phyloP scores from a whole-genome alignment of 2,888 invertebrate species.

The Drosophila neonasuta region DNA sequence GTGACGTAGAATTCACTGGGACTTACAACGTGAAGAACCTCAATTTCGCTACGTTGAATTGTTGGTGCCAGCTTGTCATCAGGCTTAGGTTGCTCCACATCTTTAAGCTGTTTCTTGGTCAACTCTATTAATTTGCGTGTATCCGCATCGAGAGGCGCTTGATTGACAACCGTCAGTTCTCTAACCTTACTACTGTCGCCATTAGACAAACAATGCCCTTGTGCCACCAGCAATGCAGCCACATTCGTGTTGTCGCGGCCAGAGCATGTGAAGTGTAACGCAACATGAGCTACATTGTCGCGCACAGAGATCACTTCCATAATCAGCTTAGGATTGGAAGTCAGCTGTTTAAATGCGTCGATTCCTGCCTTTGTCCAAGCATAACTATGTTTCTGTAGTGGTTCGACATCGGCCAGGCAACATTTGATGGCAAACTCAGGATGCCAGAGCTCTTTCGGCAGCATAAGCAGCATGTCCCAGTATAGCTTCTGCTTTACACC shows the following conservation, averaged over 20 bases:
- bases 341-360: constrained; percentile 79
- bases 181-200: constrained; percentile 73
- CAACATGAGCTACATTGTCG: constrained; percentile 77
- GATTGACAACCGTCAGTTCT: background rate
- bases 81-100: background rate
- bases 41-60: constrained; percentile 70
- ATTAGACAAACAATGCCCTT: constrained; percentile 83
- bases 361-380: constrained; percentile 81
- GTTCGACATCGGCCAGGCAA: constrained; percentile 82
- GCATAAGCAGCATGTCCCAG: constrained; percentile 83
- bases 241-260: constrained; percentile 82
- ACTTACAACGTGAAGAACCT: constrained; percentile 83
- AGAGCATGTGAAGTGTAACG: constrained; percentile 78
- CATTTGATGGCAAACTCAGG: constrained; percentile 77
- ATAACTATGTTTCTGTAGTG: constrained; percentile 76
- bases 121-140: constrained; percentile 35
- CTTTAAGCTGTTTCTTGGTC: background rate
- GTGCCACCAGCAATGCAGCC: constrained; percentile 83
- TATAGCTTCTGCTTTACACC: constrained; percentile 84
- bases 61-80: background rate
- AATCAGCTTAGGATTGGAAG: constrained; percentile 79
- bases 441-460: constrained; percentile 79
- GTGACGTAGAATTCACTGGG: constrained; percentile 86
- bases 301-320: constrained; percentile 78
- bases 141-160: constrained; percentile 10